Evolutionary conservation across 64 coral and sea anemone species (phyloP).

Genomic region (Platygyra sinensis): DNA sequence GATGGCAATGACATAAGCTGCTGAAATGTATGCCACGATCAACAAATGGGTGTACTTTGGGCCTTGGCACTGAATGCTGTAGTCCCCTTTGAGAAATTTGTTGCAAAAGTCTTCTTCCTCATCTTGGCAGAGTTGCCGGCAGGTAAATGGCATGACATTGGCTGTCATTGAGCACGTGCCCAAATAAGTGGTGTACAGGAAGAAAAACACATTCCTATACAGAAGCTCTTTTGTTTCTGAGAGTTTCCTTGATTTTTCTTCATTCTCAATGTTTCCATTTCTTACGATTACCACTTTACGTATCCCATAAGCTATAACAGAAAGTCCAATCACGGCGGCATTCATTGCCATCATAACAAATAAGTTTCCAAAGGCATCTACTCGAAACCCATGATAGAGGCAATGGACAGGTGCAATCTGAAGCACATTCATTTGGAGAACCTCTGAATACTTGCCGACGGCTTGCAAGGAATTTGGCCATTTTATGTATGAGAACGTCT

Average conservation of each 20-base stretch:
- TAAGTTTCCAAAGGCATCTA: neutral
- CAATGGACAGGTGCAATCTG: neutral
- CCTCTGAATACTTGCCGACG: neutral
- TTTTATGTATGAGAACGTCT: too few species aligned
- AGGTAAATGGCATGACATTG: conserved; percentile 22
- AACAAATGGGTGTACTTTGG: neutral
- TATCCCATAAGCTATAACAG: neutral
- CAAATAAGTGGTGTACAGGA: conserved; percentile 16
- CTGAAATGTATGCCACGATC: neutral
- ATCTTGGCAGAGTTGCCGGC: conserved; percentile 35
- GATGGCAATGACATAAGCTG: neutral
- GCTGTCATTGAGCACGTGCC: conserved; percentile 4
- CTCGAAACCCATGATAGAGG: neutral
- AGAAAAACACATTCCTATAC: conserved; percentile 9
- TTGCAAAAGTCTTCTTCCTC: neutral
- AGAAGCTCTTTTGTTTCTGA: conserved; percentile 18
- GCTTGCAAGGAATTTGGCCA: neutral
- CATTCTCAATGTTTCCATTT: neutral
- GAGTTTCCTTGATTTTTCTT: neutral
- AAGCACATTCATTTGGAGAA: neutral
- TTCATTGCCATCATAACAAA: conserved; percentile 13
- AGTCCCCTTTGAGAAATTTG: neutral
- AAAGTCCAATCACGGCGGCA: neutral
- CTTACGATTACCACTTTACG: neutral
- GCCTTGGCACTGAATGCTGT: too few species aligned